These are phyloP conservation scores for Aporrectodea caliginosa DNA, from an alignment of 1,140 invertebrate genomes.

Conservation along the genomic window DNA sequence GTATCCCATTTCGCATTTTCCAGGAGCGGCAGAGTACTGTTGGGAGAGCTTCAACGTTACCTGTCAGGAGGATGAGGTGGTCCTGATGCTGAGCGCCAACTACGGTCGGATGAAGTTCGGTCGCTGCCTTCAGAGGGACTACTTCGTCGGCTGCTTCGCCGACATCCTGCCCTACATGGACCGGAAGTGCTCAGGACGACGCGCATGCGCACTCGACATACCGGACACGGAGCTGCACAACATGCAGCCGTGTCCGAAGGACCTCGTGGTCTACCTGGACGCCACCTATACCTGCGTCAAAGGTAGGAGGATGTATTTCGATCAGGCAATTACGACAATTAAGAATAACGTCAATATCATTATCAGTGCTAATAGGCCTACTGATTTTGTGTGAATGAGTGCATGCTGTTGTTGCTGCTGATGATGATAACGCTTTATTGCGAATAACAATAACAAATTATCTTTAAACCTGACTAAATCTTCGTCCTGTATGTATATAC, in stretches of 20 bases:
- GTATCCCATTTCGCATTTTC: not conserved
- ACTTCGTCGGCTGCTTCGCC: constrained; percentile 15
- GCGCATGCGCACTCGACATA: not conserved
- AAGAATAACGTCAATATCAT: too few species aligned
- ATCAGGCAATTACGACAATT: too few species aligned
- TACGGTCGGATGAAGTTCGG: constrained; percentile 21
- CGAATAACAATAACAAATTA: too few species aligned
- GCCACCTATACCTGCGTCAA: constrained; percentile 12
- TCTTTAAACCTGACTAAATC: too few species aligned
- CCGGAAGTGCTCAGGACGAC: constrained; percentile 16
- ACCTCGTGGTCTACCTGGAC: constrained; percentile 9
- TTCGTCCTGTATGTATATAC: too few species aligned
- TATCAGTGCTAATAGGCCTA: too few species aligned
- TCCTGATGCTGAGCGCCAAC: constrained; percentile 25
- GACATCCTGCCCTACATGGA: constrained; percentile 22
- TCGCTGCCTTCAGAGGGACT: not conserved
- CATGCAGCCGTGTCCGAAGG: constrained; percentile 13
- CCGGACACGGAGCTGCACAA: not conserved
- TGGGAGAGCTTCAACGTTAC: constrained; percentile 20
- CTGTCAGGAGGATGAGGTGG: not conserved
- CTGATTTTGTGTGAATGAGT: too few species aligned
- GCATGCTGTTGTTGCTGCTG: too few species aligned
- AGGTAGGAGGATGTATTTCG: too few species aligned
- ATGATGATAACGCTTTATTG: too few species aligned
- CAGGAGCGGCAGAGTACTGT: not conserved